Conservation (phyloP, 1,140 invertebrate genomes). For the Drosophila repletoides region DNA sequence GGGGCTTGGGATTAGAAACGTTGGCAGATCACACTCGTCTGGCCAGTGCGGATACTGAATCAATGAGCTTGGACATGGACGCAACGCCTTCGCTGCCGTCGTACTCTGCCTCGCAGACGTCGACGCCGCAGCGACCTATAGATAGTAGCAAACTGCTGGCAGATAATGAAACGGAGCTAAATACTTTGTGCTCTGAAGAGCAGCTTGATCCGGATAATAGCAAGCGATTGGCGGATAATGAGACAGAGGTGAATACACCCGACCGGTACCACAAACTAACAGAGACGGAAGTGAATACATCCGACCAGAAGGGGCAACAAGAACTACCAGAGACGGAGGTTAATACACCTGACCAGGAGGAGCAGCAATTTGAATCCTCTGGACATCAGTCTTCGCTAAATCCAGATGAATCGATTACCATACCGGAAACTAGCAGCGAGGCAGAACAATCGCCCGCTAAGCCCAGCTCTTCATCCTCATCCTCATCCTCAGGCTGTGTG, state of each 20-base stretch:
- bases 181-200: conserved; percentile 23
- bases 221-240: conserved; percentile 48
- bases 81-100: not conserved
- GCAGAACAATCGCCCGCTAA: conserved; percentile 19
- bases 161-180: conserved; percentile 26
- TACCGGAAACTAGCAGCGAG: conserved; percentile 63
- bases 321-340: conserved; percentile 39
- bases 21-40: conserved; percentile 17
- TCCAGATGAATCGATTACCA: conserved; percentile 57
- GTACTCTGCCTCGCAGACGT: not conserved
- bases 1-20: not conserved
- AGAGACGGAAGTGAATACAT: conserved; percentile 17
- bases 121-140: not conserved
- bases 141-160: conserved; percentile 37
- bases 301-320: not conserved
- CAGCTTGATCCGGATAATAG: conserved; percentile 11
- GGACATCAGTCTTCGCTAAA: not conserved
- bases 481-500: not conserved
- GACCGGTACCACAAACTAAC: too few species aligned
- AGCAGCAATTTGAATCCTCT: not conserved
- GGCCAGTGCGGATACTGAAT: conserved; percentile 70
- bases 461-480: not conserved
- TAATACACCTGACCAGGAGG: conserved; percentile 29
- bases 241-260: conserved; percentile 58
- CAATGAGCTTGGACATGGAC: conserved; percentile 59